Percentiles rank a stretch among this genome's conserved stretches.
phyloP scores from a whole-genome alignment of 2,113 vertebrate species.

The Cebidichthys violaceus region DNA sequence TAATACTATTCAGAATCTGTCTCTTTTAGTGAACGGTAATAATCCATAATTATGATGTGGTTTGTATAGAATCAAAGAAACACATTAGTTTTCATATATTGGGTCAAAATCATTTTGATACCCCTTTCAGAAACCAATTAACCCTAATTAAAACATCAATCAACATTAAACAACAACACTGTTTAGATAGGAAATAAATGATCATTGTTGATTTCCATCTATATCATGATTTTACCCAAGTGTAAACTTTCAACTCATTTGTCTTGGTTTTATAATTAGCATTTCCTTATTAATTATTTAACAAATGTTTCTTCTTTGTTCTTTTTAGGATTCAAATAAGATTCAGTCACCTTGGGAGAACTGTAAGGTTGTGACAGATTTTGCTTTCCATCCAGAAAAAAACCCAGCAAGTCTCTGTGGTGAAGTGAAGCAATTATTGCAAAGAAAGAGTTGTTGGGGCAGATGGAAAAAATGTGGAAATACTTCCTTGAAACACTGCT shows the following conservation, averaged over 20 bases:
- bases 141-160: neutral
- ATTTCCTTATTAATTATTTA: slow-evolving; percentile 72
- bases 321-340: slow-evolving; percentile 62
- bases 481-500: slow-evolving; percentile 24
- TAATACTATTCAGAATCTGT: neutral
- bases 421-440: slow-evolving; percentile 58
- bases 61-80: slow-evolving; percentile 9
- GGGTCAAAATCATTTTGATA: neutral
- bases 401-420: slow-evolving; percentile 38
- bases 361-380: slow-evolving; percentile 62
- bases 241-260: slow-evolving; percentile 54
- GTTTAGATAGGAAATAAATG: slow-evolving; percentile 19
- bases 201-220: slow-evolving; percentile 20
- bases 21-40: neutral
- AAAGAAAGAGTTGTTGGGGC: slow-evolving; percentile 28
- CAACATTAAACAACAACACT: slow-evolving; percentile 16
- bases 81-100: neutral
- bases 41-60: neutral
- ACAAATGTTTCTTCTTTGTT: slow-evolving; percentile 52
- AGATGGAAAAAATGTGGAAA: slow-evolving; percentile 31
- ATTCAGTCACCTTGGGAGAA: slow-evolving; percentile 58
- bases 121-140: neutral
- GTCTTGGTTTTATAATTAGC: slow-evolving; percentile 59
- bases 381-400: slow-evolving; percentile 39
- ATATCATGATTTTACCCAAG: slow-evolving; percentile 41